Evolutionary conservation across 2,888 invertebrate genomes (phyloP).

Genomic region (Blastobasis adustella): DNA sequence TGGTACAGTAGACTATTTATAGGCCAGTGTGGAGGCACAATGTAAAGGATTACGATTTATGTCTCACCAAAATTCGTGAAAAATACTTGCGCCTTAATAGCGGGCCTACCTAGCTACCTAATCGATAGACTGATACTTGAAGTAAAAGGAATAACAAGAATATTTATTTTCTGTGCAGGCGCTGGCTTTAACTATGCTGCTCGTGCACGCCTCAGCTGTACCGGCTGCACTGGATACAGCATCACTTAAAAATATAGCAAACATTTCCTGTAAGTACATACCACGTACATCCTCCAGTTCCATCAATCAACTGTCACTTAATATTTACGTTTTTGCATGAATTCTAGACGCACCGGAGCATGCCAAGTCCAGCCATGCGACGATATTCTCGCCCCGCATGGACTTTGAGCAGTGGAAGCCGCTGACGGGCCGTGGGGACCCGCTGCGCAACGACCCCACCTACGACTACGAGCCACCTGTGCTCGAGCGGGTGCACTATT

Average conservation of each 20-base stretch:
- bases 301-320: neutral
- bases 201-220: slow-evolving; percentile 15
- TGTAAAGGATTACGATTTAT: no score
- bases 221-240: slow-evolving; percentile 14
- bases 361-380: slow-evolving; percentile 33
- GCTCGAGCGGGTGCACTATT: slow-evolving; percentile 85
- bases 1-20: no score
- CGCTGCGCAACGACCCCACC: slow-evolving; percentile 88
- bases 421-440: slow-evolving; percentile 84
- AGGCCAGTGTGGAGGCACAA: no score
- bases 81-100: no score
- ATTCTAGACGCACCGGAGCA: slow-evolving; percentile 42
- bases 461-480: slow-evolving; percentile 90
- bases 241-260: slow-evolving; percentile 22
- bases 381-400: slow-evolving; percentile 82
- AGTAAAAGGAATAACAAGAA: no score
- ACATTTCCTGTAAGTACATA: slow-evolving; percentile 20
- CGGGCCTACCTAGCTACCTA: no score
- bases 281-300: neutral
- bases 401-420: slow-evolving; percentile 92
- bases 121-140: no score
- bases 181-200: slow-evolving; percentile 13
- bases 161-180: no score
- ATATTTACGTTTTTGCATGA: neutral
- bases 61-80: no score